These are phyloP conservation scores for Nephrotoma appendiculata DNA, from an alignment of 2,888 invertebrate species.

Conservation along the genomic window DNA sequence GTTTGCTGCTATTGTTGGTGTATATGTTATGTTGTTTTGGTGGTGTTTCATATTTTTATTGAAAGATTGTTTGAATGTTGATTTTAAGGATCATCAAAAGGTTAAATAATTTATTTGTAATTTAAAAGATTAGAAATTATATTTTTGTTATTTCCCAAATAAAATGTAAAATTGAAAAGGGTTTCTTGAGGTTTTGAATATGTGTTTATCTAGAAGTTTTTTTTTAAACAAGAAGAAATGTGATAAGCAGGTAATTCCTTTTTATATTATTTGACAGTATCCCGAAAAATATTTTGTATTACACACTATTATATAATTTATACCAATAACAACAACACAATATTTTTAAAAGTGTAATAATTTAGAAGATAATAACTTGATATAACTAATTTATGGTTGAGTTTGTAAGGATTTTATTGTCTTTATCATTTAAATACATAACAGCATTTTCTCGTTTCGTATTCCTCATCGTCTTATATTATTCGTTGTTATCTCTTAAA, in stretches of 20 bases:
- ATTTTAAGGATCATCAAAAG: not conserved
- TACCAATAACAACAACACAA: not conserved
- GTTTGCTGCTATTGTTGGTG: not conserved
- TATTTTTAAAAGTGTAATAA: not conserved
- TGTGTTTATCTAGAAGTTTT: no score
- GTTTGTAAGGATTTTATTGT: not conserved
- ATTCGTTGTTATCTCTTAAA: not conserved
- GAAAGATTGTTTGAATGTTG: not conserved
- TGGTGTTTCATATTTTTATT: not conserved
- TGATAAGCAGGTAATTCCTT: not conserved
- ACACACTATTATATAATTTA: not conserved
- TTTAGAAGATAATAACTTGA: not conserved
- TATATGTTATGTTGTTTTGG: not conserved
- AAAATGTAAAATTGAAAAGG: not conserved
- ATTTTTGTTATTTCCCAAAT: not conserved
- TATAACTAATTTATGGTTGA: not conserved
- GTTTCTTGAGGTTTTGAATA: not conserved
- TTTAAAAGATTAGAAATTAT: not conserved
- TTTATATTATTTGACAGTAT: not conserved
- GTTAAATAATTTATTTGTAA: not conserved
- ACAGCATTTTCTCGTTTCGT: not conserved
- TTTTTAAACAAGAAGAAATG: not conserved
- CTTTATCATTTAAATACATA: not conserved
- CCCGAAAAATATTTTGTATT: not conserved
- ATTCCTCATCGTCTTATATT: not conserved